A percentile compares a stretch with the other conserved stretches of the same genome.
phyloP scores from a whole-genome alignment of 2,888 invertebrate species.

The Meganola albula region DNA sequence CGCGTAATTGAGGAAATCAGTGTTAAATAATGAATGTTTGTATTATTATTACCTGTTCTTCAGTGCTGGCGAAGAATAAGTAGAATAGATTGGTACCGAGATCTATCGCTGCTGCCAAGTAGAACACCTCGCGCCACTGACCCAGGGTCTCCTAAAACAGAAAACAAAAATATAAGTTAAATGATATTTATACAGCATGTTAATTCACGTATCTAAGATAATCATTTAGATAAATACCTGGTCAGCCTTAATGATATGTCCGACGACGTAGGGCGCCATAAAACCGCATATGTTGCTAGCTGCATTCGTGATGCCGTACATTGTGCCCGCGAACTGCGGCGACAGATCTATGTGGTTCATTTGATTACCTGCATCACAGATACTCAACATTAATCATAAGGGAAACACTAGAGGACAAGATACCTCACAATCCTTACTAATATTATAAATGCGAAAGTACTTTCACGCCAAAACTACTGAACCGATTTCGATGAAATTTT shows the following conservation, averaged over 20 bases:
- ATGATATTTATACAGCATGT: too few species aligned
- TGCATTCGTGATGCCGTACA: slow-evolving; percentile 91
- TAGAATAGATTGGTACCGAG: slow-evolving; percentile 86
- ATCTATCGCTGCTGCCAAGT: slow-evolving; percentile 86
- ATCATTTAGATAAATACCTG: too few species aligned
- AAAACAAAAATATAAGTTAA: too few species aligned
- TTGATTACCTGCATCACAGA: slow-evolving; percentile 79
- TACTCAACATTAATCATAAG: neutral
- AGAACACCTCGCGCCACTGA: slow-evolving; percentile 87
- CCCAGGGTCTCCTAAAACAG: slow-evolving; percentile 81
- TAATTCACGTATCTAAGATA: too few species aligned
- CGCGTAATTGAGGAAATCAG: too few species aligned
- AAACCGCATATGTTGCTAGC: slow-evolving; percentile 90
- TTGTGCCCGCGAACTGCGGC: slow-evolving; percentile 88
- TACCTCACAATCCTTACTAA: too few species aligned
- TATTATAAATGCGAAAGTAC: too few species aligned
- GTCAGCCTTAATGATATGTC: slow-evolving; percentile 81
- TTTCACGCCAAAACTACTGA: too few species aligned
- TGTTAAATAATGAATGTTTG: neutral
- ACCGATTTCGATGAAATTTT: too few species aligned
- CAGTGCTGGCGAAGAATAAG: slow-evolving; percentile 86
- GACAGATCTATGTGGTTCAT: slow-evolving; percentile 91
- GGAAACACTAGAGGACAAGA: too few species aligned
- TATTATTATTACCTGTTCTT: slow-evolving; percentile 78
- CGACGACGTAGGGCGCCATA: slow-evolving; percentile 87